Percentiles rank a stretch among this genome's conserved stretches.
phyloP scores from a whole-genome alignment of 2,113 vertebrate genomes.

The Gasterosteus aculeatus region DNA sequence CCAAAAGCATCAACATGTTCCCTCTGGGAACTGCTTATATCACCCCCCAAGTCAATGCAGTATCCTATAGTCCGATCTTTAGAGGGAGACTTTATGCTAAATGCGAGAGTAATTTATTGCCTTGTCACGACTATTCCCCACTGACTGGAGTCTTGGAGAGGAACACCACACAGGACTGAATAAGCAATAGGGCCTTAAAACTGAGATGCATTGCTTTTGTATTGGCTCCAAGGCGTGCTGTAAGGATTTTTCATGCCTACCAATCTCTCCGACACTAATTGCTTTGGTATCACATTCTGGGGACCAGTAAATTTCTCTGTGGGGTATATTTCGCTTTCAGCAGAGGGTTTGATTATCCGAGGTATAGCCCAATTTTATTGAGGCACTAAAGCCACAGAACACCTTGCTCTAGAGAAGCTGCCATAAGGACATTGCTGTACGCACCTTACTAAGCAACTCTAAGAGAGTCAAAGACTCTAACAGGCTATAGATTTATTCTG shows the following conservation, averaged over 20 bases:
- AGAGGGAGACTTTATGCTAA: constrained; percentile 74
- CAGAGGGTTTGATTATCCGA: constrained; percentile 66
- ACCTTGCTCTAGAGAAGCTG: constrained; percentile 56
- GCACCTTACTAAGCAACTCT: constrained; percentile 43
- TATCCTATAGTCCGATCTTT: constrained; percentile 69
- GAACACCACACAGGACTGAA: constrained; percentile 78
- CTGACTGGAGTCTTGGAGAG: constrained; percentile 66
- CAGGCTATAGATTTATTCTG: constrained; percentile 34
- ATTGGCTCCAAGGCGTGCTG: constrained; percentile 70
- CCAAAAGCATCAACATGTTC: constrained; percentile 44
- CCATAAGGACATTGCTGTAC: constrained; percentile 47
- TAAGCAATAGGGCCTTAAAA: constrained; percentile 80
- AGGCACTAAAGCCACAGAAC: constrained; percentile 67
- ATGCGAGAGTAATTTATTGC: constrained; percentile 77
- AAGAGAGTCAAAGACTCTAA: constrained; percentile 9
- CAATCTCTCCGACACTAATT: constrained; percentile 82
- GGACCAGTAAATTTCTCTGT: constrained; percentile 79
- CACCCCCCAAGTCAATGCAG: constrained; percentile 31
- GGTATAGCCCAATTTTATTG: constrained; percentile 69
- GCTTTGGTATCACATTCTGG: constrained; percentile 80
- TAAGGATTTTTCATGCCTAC: constrained; percentile 79
- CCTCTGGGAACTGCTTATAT: constrained; percentile 51
- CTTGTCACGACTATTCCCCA: constrained; percentile 71
- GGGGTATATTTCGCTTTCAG: constrained; percentile 74
- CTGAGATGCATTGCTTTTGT: constrained; percentile 78